phyloP scores from a whole-genome alignment of 2,797 vertebrate species.

The Sternotherus odoratus region DNA sequence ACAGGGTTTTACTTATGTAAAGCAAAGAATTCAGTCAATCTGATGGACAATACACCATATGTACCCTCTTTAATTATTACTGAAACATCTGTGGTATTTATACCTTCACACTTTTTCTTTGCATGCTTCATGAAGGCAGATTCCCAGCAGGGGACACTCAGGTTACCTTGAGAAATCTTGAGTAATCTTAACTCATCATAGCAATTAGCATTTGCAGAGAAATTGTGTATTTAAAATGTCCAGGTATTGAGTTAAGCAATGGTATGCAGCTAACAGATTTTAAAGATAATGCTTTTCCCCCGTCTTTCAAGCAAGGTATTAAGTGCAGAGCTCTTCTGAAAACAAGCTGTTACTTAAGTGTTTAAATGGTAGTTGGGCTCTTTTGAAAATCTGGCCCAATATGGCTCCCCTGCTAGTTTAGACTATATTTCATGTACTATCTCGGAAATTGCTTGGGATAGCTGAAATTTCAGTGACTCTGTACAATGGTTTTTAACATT shows the following conservation, averaged over 20 bases:
- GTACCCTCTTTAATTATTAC: neutral
- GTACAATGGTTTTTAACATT: neutral
- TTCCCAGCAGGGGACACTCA: slow-evolving; percentile 76
- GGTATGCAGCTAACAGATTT: neutral
- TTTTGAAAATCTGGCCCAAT: neutral
- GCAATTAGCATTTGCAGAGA: neutral
- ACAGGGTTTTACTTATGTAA: neutral
- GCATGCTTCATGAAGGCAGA: slow-evolving; percentile 24
- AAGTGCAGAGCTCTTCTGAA: neutral
- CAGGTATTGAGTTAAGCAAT: neutral
- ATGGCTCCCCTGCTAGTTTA: neutral
- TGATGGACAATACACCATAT: neutral
- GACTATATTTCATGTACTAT: neutral
- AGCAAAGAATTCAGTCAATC: neutral
- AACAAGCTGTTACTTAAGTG: neutral
- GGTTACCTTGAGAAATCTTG: slow-evolving; percentile 52
- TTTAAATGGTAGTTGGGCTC: neutral
- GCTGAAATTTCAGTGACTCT: neutral
- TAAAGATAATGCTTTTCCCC: neutral
- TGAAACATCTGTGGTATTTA: neutral
- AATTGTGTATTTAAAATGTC: neutral
- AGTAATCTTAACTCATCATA: neutral
- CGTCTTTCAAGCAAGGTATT: neutral
- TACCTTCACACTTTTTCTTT: neutral
- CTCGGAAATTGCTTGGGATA: neutral